Evolutionary conservation across 2,888 invertebrate genomes (phyloP), one percentile per base, ranked within the genome.

Genomic region (Prionchulus punctatus): DNA sequence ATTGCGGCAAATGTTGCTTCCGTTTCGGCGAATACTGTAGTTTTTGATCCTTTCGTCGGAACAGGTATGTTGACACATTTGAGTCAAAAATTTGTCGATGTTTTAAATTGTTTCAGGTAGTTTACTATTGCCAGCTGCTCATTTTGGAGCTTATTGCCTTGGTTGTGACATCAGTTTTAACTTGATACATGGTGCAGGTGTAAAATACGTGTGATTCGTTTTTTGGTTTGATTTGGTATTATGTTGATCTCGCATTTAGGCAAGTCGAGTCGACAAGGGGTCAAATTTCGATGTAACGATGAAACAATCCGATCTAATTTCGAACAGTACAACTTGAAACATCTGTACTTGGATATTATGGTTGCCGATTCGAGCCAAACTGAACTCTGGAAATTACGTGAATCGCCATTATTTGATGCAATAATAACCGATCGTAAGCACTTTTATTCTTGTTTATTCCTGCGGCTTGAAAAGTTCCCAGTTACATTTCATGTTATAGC

Each of bases 41-140:
- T 91, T 36, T 77, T 88, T 36, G 98, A 99, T 74, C 96, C 96
- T 0, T 99, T 98, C 76, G 94, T 88, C 1, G 92, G 88, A 48
- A 78, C 79, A 58, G 79, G 79, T 73, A 52, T n/a, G n/a, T n/a
- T n/a, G n/a, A n/a, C n/a, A n/a, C n/a, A n/a, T n/a, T n/a, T n/a
- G n/a, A n/a, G n/a, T n/a, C n/a, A n/a, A n/a, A n/a, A n/a, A n/a
- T n/a, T n/a, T n/a, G n/a, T n/a, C n/a, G n/a, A n/a, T n/a, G 53
- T 26, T 23, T 48, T 15, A 15, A 2, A 45, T 42, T 31, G n/a
- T 55, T 59, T 59, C 56, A 64, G 71, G 73, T 26, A 72, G 74
- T 0, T 70, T 92, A 48, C 73, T 91, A 42, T 83, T 92, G 0
- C 82, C 90, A 47, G 88, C 88, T 2, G 88, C 90, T 4, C 82